Base-by-base conservation (phyloP, 2,797 vertebrate species). In the Spinus pinus region DNA sequence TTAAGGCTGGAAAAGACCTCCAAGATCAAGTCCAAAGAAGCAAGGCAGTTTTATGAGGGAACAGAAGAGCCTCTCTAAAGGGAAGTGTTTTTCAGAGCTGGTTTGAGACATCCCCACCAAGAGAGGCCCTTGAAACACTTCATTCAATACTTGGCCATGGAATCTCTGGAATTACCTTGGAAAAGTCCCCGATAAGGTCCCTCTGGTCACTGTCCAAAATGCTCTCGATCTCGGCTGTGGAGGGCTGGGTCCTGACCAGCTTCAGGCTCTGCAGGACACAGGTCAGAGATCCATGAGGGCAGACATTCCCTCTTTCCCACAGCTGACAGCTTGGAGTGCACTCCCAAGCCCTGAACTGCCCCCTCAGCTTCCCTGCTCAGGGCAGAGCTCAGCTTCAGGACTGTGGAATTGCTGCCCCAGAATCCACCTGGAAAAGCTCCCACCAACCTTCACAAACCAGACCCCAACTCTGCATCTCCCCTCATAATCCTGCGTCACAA, bases 141-240 rank as follows among this genome's bases (percentile, higher is more conserved):
- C 21, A 39, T 6, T 7, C 15, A 49, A 1, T 41, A 12, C 14
- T 3, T 19, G 24, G 30, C 57, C 47, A 3, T 8, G 19, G 31
- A 39, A 62, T 13, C 33, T 2, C 28, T 33, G 4, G 46, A 10
- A 33, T 97, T 93, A 99, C 99, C 98, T 99, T 99, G 27, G 99
- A 99, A 96, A 99, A 99, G 93, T 99, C 99, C 50, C 99, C 99
- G 7, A 99, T 99, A 4, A 99, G 98, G 90, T 99, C 98, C 27
- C 87, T 97, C 28, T 98, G 98, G 56, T 98, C 97, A 28, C 86
- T 93, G 87, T 99, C 99, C 94, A 99, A 95, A 92, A 99, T 97
- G 95, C 94, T 99, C 91, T 99, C 99, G 0, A 98, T 98, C 12
- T 98, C 96, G 39, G 98, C 98, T 22, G 98, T 97, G 94, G 98